A percentile compares a stretch with the other conserved stretches of the same genome.
Evolutionary conservation across 2,113 vertebrate species (phyloP).

Genomic region (Cnemophilus loriae): DNA sequence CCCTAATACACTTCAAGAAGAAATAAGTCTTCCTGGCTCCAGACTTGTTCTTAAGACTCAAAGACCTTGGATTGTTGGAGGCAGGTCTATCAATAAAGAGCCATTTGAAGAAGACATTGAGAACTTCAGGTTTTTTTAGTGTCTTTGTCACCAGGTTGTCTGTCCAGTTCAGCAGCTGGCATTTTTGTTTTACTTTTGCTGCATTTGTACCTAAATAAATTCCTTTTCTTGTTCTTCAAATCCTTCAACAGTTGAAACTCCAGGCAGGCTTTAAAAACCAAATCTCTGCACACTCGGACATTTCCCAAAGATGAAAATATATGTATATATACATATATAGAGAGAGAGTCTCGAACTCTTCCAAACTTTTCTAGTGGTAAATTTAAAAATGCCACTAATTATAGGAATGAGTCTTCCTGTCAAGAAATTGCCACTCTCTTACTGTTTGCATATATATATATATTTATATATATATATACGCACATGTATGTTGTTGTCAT

Average conservation of each 20-base stretch:
- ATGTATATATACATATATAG: background rate
- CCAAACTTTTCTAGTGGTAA: background rate
- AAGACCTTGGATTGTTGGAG: background rate
- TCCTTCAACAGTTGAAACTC: background rate
- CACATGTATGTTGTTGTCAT: background rate
- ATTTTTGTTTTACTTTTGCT: background rate
- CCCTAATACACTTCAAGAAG: background rate
- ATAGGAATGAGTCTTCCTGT: background rate
- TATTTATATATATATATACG: background rate
- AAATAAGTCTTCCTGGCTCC: background rate
- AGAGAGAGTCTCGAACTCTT: background rate
- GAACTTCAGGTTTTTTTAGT: background rate
- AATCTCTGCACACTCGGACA: background rate
- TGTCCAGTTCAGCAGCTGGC: background rate
- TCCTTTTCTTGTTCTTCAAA: background rate
- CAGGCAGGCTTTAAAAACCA: background rate
- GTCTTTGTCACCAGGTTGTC: background rate
- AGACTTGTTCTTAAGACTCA: background rate
- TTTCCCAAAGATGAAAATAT: background rate
- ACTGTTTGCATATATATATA: accelerated
- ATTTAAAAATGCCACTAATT: background rate
- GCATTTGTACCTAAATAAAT: background rate
- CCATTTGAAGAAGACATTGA: background rate
- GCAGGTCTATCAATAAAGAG: background rate
- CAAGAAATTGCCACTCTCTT: background rate